Base-by-base conservation (phyloP, 2,113 vertebrate genomes). In the Numida meleagris region DNA sequence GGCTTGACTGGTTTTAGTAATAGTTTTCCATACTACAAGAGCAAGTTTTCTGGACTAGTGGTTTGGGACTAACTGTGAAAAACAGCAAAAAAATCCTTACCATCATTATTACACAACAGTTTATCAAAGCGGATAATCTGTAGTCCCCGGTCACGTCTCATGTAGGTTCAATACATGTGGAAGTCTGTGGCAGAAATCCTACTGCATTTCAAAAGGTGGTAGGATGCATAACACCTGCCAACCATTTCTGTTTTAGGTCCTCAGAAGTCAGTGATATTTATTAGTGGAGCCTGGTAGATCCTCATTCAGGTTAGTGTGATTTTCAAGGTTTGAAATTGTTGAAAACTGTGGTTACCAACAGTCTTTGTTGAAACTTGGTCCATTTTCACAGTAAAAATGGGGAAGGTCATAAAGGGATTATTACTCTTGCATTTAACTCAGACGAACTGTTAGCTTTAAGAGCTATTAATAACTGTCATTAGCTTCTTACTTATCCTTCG, bases 391-490 rank as follows among this genome's bases (percentile, higher is more conserved):
- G 24, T 88, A 83, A 94, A 92, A 93, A 88, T 24, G 6, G 36
- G 14, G 18, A 65, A 81, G 79, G 88, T 93, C 73, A 63, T 61
- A 90, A 91, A 90, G 43, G 59, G 89, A 95, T 96, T 97, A 94
- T 61, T 90, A 76, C 20, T 84, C n/a, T 75, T 91, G 73, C 34
- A 48, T 88, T 95, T 91, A 93, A 94, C 85, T 94, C 34, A 86
- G 79, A 81, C 94, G 85, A 93, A 93, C 80, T 82, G 73, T 84
- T 94, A 86, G 96, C 82, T 93, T 95, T 95, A 88, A 93, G 73
- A 48, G 57, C 95, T 96, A 95, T 93, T 91, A 95, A 95, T 96
- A 96, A 84, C 85, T n/a, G 61, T 78, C 66, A 31, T 97, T 96
- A 97, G 82, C 95, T 82, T 94, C 90, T 93, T 95, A 67, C 72